These are phyloP conservation scores for Ganaspis sp. DNA, from an alignment of 1,140 invertebrate genomes.

Conservation along the genomic window DNA sequence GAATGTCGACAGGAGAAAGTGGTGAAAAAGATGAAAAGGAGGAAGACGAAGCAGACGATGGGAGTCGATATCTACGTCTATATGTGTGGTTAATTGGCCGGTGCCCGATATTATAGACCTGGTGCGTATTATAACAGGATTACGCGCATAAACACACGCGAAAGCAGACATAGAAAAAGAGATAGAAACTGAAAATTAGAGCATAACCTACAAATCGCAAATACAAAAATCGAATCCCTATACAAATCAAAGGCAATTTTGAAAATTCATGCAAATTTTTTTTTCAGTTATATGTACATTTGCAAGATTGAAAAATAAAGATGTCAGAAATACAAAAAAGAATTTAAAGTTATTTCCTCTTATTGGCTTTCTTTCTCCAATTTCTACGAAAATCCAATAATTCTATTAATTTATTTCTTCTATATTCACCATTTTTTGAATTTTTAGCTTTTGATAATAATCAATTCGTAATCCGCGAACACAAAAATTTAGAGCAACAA, in stretches of 20 bases:
- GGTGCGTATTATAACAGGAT: conserved; percentile 26
- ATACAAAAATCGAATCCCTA: neutral
- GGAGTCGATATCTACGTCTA: neutral
- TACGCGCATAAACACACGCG: conserved; percentile 5
- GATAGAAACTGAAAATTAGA: conserved; percentile 20
- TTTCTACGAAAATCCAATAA: too few relatives aligned
- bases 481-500: too few relatives aligned
- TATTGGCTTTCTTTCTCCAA: too few relatives aligned
- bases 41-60: conserved; percentile 3
- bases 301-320: too few relatives aligned
- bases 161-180: conserved; percentile 10
- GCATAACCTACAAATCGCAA: neutral
- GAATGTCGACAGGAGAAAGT: neutral
- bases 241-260: neutral
- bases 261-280: too few relatives aligned
- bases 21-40: neutral
- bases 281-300: too few relatives aligned
- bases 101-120: conserved; percentile 13
- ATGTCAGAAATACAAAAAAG: too few relatives aligned
- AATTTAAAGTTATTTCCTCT: too few relatives aligned
- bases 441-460: too few relatives aligned
- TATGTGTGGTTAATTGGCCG: conserved; percentile 10
- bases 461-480: too few relatives aligned
- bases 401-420: too few relatives aligned
- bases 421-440: too few relatives aligned